Conservation (phyloP, 2,113 vertebrate genomes). For the Apaloderma vittatum region DNA sequence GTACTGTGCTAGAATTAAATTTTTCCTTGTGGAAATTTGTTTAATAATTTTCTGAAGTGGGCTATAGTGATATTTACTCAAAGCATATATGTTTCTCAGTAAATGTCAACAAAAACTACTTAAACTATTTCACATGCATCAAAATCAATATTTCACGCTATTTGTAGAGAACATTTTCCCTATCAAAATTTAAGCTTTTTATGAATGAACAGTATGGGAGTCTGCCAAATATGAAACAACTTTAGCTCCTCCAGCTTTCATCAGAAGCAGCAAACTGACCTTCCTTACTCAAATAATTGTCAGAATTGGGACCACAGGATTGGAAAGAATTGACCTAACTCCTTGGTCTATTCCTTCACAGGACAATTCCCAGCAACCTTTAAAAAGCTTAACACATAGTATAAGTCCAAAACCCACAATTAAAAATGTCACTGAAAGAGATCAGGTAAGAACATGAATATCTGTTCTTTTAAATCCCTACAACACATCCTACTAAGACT, state of each 20-base stretch:
- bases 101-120: not conserved
- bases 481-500: not conserved
- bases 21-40: not conserved
- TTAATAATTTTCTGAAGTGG: not conserved
- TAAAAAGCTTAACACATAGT: not conserved
- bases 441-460: not conserved
- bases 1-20: not conserved
- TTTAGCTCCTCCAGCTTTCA: not conserved
- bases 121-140: not conserved
- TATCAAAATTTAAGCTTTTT: not conserved
- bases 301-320: not conserved
- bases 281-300: not conserved
- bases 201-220: not conserved
- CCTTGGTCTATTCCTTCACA: not conserved
- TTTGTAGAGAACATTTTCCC: not conserved
- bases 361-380: not conserved
- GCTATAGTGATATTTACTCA: not conserved
- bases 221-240: not conserved
- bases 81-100: not conserved
- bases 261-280: not conserved
- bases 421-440: not conserved
- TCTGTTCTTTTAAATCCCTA: not conserved
- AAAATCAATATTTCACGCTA: not conserved
- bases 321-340: not conserved
- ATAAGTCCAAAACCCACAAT: not conserved